Evolutionary conservation across 2,797 vertebrate species (phyloP).

Genomic region (Echeneis naucrates): DNA sequence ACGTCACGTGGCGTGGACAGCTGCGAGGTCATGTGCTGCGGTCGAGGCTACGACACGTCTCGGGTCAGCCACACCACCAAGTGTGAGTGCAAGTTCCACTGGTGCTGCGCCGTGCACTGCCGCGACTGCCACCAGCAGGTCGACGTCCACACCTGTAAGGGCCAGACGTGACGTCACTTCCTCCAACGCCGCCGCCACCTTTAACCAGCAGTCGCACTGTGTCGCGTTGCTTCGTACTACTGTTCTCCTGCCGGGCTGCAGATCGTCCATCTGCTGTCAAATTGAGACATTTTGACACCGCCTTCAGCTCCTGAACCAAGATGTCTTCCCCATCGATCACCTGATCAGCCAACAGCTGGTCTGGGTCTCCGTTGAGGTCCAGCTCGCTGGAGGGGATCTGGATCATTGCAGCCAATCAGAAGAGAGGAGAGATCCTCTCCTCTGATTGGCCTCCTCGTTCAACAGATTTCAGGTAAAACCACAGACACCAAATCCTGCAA

Average conservation of each 20-base stretch:
- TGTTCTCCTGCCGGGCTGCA: background rate
- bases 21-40: constrained; percentile 98
- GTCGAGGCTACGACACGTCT: constrained; percentile 94
- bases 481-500: too few relatives aligned
- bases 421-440: too few relatives aligned
- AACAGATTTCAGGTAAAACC: too few relatives aligned
- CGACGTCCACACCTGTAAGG: constrained; percentile 95
- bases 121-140: constrained; percentile 93
- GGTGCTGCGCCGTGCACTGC: constrained; percentile 95
- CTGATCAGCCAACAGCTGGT: background rate
- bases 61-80: constrained; percentile 90
- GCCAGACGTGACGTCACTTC: constrained; percentile 87
- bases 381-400: too few relatives aligned
- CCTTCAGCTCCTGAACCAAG: background rate
- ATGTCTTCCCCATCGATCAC: background rate
- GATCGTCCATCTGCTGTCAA: background rate
- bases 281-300: background rate
- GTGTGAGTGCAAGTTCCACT: constrained; percentile 98
- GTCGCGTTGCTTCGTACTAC: background rate
- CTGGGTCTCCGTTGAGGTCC: background rate
- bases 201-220: background rate
- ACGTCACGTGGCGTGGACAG: constrained; percentile 91
- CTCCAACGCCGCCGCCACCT: background rate
- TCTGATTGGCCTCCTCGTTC: too few relatives aligned
- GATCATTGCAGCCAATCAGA: too few relatives aligned